Base-by-base conservation (phyloP, 2,888 invertebrate species). In the Willowsia nigromaculata region DNA sequence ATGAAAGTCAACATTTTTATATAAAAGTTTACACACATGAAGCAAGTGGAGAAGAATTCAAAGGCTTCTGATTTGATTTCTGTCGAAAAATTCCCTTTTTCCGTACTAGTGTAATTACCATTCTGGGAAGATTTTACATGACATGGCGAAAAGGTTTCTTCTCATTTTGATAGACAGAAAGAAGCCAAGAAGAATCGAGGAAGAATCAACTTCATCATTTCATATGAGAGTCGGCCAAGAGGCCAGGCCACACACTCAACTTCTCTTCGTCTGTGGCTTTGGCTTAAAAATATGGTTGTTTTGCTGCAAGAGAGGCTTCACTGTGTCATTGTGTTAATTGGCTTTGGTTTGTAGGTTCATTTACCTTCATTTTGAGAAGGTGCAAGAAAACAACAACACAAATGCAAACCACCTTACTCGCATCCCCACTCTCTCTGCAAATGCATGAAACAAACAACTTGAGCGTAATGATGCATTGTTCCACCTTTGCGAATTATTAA, bases 281-380 rank as follows among this genome's bases (percentile, higher is more conserved):
- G 33, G 11, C 40, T 37, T 71, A 37, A n/a, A 9, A 15, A 6
- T 9, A 37, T n/a, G 37, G 37, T 47, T 30, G 27, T 47, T 78
- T 25, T n/a, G 25, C 0, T 50, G n/a, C n/a, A 30, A 65, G 65
- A 43, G 68, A 65, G 30, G 83, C 68, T 83, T 65, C 47, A 43
- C 81, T 87, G 82, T 82, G 87, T 87, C 87, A 87, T 87, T 87
- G 87, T 87, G 87, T 87, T 87, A 87, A 87, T 87, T 87, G 87
- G 87, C 68, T 87, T 87, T 87, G 87, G 81, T 87, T 87, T 87
- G 43, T 87, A 74, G 82, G 87, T 87, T 87, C 87, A 81, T 81
- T 87, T 82, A 65, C 81, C 87, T 81, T 87, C 74, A 27, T 56
- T 74, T 82, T 83, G 47, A 81, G 40, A 25, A 81, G 33, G 18